Conservation (phyloP, 2,113 vertebrate genomes). For the Planiliza haematocheilus region DNA sequence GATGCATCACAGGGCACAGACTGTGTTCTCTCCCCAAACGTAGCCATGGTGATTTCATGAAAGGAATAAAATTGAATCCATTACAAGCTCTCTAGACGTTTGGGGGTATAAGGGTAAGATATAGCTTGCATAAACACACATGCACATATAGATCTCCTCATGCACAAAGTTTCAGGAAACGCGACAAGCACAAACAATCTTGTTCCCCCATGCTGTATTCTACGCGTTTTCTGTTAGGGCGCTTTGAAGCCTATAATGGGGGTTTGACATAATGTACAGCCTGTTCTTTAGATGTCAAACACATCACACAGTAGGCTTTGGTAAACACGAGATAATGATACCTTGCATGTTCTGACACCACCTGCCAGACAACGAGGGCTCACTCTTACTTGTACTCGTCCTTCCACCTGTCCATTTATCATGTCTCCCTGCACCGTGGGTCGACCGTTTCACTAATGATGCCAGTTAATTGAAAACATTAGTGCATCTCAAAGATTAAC, state of each 20-base stretch:
- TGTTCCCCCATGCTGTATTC: not conserved
- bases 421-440: conserved; percentile 65
- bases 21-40: conserved; percentile 4
- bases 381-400: conserved; percentile 41
- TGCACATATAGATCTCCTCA: not conserved
- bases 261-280: conserved; percentile 18
- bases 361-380: conserved; percentile 63
- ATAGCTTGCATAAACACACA: not conserved
- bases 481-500: conserved; percentile 76
- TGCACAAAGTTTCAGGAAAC: conserved; percentile 12
- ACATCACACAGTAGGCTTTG: conserved; percentile 32
- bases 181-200: conserved; percentile 5
- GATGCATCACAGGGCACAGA: conserved; percentile 23
- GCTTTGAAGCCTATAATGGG: conserved; percentile 6
- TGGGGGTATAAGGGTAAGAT: conserved; percentile 13
- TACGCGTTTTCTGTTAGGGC: not conserved
- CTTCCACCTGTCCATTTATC: conserved; percentile 72
- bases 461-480: conserved; percentile 83
- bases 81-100: conserved; percentile 3
- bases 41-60: conserved; percentile 41
- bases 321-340: conserved; percentile 54
- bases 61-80: conserved; percentile 23
- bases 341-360: conserved; percentile 54
- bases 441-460: conserved; percentile 79
- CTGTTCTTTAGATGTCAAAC: conserved; percentile 42